Percentiles rank a stretch among this genome's conserved stretches.
Evolutionary conservation across 2,113 vertebrate genomes (phyloP).

Genomic region (Nematolebias whitei): DNA sequence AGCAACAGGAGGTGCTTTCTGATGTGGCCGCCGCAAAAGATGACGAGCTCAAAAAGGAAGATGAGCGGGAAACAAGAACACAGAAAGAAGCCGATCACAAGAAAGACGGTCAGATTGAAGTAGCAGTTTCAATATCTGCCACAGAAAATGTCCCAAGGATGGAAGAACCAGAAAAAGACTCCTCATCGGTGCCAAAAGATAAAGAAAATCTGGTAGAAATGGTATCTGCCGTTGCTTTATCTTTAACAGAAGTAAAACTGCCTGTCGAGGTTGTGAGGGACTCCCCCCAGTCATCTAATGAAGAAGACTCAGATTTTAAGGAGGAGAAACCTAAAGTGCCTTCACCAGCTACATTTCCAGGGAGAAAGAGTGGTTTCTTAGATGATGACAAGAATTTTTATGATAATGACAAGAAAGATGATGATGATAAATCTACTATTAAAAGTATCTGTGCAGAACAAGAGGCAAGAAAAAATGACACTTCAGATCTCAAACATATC

Average conservation of each 20-base stretch:
- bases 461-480: constrained; percentile 57
- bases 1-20: constrained; percentile 49
- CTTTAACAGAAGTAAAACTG: constrained; percentile 36
- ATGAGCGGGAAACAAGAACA: constrained; percentile 39
- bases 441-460: constrained; percentile 39
- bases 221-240: constrained; percentile 1
- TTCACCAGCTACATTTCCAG: constrained; percentile 63
- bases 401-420: too few relatives aligned
- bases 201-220: constrained; percentile 37
- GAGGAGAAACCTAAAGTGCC: constrained; percentile 63
- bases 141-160: constrained; percentile 42
- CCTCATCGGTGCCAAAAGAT: constrained; percentile 24
- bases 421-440: constrained; percentile 55
- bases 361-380: constrained; percentile 77
- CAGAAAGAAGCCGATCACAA: constrained; percentile 37
- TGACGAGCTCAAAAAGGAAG: constrained; percentile 46
- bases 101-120: constrained; percentile 34
- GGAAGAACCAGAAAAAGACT: constrained; percentile 49
- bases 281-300: constrained; percentile 51
- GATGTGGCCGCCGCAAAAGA: constrained; percentile 27
- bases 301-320: constrained; percentile 47
- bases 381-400: constrained; percentile 28
- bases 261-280: constrained; percentile 17
- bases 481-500: constrained; percentile 30
- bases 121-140: constrained; percentile 32